Evolutionary conservation across 2,113 vertebrate species (phyloP), one percentile per base, ranked within the genome.

Genomic region (Ornithorhynchus anatinus): DNA sequence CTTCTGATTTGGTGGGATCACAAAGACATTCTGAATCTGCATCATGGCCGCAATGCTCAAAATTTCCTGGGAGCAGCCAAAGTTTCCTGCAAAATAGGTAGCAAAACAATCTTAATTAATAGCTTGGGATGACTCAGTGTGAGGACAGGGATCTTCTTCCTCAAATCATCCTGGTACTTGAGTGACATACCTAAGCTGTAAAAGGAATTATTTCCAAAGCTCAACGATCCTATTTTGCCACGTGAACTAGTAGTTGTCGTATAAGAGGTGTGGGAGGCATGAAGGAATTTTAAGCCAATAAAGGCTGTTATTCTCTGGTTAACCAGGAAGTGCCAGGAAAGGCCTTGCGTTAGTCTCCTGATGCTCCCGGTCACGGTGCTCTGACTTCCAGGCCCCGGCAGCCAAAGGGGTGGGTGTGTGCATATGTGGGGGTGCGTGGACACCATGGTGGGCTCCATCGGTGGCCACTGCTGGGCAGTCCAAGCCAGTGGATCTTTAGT

Each of bases 11-110:
- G 96, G 89, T 23, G 96, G 96, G 25, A 95, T 82, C 33, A 94
- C 58, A 77, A 99, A 99, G 66, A 99, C 90, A 77, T 99, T 99
- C 81, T 99, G 98, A 87, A 99, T 99, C 86, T 99, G 98, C 97
- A 99, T 99, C 97, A 99, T 99, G 59, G 98, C 96, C 7, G 97
- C 97, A 38, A 99, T 99, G 82, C 95, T 97, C 67, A 97, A 87
- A 27, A 99, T 95, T 91, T 99, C 98, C 80, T 98, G 96, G 74
- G 98, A 99, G 88, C 97, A 99, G 82, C 96, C 96, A 54, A 97
- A 98, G 85, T 96, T 98, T 68, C 97, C 98, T 95, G 37, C 45
- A 75, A 61, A 71, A 38, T 32, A 86, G 71, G 69, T 31, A 31
- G 16, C 15, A n/a, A n/a, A n/a, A n/a, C n/a, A 31, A 2, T 3